These are phyloP conservation scores for Crocodylus rhombifer DNA, from an alignment of 2,797 vertebrate species.

Conservation along the genomic window DNA sequence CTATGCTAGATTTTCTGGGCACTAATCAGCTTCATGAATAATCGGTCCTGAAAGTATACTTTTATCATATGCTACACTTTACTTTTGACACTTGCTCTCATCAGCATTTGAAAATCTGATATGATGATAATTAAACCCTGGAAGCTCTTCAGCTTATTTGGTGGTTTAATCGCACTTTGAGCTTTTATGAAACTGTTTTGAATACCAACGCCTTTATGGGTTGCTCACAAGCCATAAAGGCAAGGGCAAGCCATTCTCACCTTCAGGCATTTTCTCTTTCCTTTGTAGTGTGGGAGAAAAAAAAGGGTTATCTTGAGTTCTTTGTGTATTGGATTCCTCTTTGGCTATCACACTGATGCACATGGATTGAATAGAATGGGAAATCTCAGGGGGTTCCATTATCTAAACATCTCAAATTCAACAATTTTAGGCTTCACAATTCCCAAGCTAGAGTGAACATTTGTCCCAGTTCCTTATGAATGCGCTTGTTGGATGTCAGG, in stretches of 20 bases:
- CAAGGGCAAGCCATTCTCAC: slow-evolving; percentile 29
- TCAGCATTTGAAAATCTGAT: slow-evolving; percentile 52
- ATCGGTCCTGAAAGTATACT: slow-evolving; percentile 13
- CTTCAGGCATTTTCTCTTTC: neutral
- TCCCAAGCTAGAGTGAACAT: neutral
- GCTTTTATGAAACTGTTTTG: slow-evolving; percentile 21
- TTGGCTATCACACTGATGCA: accelerated
- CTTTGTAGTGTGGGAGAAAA: neutral
- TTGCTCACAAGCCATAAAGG: slow-evolving; percentile 19
- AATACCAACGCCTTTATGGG: neutral
- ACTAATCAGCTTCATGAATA: neutral
- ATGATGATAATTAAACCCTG: slow-evolving; percentile 46
- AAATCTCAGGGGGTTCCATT: slow-evolving; percentile 4
- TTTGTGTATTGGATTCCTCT: slow-evolving; percentile 6
- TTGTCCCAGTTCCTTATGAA: slow-evolving; percentile 1
- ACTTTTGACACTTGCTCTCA: slow-evolving; percentile 52
- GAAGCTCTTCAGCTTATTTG: slow-evolving; percentile 38
- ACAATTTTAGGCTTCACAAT: neutral
- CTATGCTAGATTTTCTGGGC: neutral
- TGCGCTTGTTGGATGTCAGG: neutral
- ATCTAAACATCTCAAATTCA: slow-evolving; percentile 55
- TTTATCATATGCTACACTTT: neutral
- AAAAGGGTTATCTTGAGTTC: neutral
- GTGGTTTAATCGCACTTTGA: slow-evolving; percentile 30
- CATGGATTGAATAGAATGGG: slow-evolving; percentile 1